Conservation (phyloP, 2,888 invertebrate species). For the Agriopis leucophaearia region DNA sequence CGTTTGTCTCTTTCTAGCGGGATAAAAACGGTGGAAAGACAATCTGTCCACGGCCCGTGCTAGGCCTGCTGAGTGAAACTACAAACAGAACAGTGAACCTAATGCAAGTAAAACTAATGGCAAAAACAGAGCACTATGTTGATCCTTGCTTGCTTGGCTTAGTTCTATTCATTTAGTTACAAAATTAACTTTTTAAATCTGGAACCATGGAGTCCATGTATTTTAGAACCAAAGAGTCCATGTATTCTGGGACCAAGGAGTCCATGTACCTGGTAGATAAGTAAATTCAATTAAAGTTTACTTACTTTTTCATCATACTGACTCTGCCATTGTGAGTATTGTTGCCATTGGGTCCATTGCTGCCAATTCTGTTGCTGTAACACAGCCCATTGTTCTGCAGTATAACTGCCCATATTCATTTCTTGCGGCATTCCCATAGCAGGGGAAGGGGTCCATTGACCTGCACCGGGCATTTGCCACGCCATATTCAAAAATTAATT, state of each 20-base stretch:
- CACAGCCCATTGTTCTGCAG: slow-evolving; percentile 89
- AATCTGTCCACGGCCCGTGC: too few relatives aligned
- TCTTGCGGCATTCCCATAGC: slow-evolving; percentile 63
- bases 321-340: slow-evolving; percentile 91
- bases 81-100: too few relatives aligned
- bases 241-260: neutral
- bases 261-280: neutral
- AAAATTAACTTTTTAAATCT: neutral
- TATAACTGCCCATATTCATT: slow-evolving; percentile 76
- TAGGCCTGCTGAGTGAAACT: too few relatives aligned
- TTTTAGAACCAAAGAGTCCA: neutral
- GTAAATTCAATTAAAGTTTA: too few relatives aligned
- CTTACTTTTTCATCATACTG: slow-evolving; percentile 89
- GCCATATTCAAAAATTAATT: slow-evolving; percentile 62
- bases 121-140: too few relatives aligned
- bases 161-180: neutral
- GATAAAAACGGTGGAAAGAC: too few relatives aligned
- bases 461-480: slow-evolving; percentile 70
- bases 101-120: too few relatives aligned
- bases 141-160: too few relatives aligned
- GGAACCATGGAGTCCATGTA: neutral
- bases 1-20: too few relatives aligned
- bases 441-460: slow-evolving; percentile 68
- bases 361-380: slow-evolving; percentile 91
- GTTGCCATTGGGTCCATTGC: slow-evolving; percentile 92